Evolutionary conservation across 2,888 invertebrate species (phyloP), one percentile per base, ranked within the genome.

Genomic region (Brachynemurus nebulosus): DNA sequence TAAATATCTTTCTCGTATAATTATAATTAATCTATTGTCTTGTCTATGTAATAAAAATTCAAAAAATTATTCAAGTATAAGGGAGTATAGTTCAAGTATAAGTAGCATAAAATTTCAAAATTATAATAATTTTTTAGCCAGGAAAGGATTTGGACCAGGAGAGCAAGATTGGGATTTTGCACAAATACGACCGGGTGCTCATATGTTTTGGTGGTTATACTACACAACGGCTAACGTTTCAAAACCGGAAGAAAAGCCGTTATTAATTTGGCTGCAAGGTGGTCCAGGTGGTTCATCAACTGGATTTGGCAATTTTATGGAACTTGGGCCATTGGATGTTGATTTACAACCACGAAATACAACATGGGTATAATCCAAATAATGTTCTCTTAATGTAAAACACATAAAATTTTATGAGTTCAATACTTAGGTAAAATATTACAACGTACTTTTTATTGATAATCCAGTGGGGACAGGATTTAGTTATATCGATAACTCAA

Each of bases 151-250:
- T 51, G 80, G 78, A 2, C 62, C 70, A 0, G 77, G 73, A 9
- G 68, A 74, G 42, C 82, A 86, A 64, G 78, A 79, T 56, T 86
- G 78, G 76, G 80, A 75, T 7, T 81, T 79, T 61, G 78, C 81
- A 3, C 72, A 72, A 45, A 81, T 89, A 0, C 71, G 86, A 0
- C 70, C 71, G 3, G 74, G 78, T 1, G 86, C 86, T 0, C 77
- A 84, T 53, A 83, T 86, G 79, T 89, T 90, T 62, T 90, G 85
- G 72, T 90, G 89, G 88, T 62, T 86, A 27, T 86, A 81, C 57
- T 79, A 80, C 55, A 80, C 81, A 11, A 78, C 75, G 1, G 75
- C 78, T 3, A 60, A 70, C 42, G 74, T 74, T 1, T 52, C 57
- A 9, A 67, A 67, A 40, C 72, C 74, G 55, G 71, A 72, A 0